Evolutionary conservation across 2,113 vertebrate species (phyloP).

Genomic region (Smithornis capensis): DNA sequence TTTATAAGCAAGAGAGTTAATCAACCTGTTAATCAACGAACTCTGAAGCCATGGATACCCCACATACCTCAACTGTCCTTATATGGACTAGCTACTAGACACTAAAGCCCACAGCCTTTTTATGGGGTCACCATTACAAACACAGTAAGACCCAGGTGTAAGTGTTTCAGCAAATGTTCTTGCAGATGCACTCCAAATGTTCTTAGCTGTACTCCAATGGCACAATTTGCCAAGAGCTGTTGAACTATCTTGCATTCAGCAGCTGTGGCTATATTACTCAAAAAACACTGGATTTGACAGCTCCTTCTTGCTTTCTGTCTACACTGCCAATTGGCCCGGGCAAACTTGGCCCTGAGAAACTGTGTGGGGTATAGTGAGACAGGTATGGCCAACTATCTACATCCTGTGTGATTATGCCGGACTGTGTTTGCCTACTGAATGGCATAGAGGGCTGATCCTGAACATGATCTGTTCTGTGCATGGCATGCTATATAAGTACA

Average conservation of each 20-base stretch:
- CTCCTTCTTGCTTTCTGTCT: neutral
- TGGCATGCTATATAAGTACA: neutral
- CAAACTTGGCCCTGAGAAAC: neutral
- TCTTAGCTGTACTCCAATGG: slow-evolving; percentile 46
- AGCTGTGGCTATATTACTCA: slow-evolving; percentile 20
- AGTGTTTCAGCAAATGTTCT: slow-evolving; percentile 37
- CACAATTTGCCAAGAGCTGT: slow-evolving; percentile 32
- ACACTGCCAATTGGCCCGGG: neutral
- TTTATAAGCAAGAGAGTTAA: neutral
- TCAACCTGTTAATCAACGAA: neutral
- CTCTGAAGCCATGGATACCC: neutral
- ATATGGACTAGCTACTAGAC: neutral
- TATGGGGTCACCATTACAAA: slow-evolving; percentile 6
- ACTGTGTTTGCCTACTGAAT: neutral
- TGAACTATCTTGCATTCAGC: neutral
- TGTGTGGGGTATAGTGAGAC: neutral
- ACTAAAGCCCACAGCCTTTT: neutral
- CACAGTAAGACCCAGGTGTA: slow-evolving; percentile 43
- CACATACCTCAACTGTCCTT: neutral
- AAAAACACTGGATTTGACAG: neutral
- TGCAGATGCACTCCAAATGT: slow-evolving; percentile 57
- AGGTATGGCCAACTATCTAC: neutral
- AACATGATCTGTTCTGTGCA: neutral
- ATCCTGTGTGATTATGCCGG: neutral
- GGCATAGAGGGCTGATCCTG: neutral